Conservation (phyloP, 2,797 vertebrate genomes). For the Leuciscus waleckii region DNA sequence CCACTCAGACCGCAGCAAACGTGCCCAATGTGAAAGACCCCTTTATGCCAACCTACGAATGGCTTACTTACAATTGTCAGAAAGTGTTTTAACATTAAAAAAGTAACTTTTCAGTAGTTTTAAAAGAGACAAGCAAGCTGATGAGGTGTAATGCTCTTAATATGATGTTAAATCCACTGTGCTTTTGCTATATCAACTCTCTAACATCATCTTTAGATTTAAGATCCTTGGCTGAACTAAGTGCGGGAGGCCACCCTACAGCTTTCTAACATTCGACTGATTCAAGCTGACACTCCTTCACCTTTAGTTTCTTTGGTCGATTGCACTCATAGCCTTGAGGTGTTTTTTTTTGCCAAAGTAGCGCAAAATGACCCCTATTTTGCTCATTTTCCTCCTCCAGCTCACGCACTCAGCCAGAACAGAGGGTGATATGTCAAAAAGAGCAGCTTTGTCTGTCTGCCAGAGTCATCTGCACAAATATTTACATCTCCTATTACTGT, state of each 20-base stretch:
- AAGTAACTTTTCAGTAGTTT: not conserved
- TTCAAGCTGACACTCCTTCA: constrained; percentile 66
- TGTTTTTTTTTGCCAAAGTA: constrained; percentile 75
- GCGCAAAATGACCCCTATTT: constrained; percentile 76
- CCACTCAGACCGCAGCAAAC: not conserved
- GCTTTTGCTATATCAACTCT: constrained; percentile 36
- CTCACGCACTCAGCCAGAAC: constrained; percentile 80
- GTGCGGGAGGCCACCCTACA: constrained; percentile 53
- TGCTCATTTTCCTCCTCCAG: constrained; percentile 74
- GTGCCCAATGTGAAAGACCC: not conserved
- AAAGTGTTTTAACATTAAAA: not conserved
- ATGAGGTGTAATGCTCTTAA: not conserved
- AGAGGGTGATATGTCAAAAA: constrained; percentile 80
- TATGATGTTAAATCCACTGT: constrained; percentile 24
- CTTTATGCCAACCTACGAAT: not conserved
- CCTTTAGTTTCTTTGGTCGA: constrained; percentile 74
- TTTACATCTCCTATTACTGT: constrained; percentile 98
- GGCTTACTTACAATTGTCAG: not conserved
- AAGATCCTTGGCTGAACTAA: constrained; percentile 36
- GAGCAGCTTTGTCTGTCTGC: constrained; percentile 83
- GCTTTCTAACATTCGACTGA: constrained; percentile 53
- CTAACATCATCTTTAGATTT: constrained; percentile 42
- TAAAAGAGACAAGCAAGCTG: not conserved
- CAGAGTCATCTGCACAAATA: constrained; percentile 92
- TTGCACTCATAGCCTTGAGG: constrained; percentile 71